Evolutionary conservation across 2,888 invertebrate genomes (phyloP).

Genomic region (Zygothrica quintamaculata): DNA sequence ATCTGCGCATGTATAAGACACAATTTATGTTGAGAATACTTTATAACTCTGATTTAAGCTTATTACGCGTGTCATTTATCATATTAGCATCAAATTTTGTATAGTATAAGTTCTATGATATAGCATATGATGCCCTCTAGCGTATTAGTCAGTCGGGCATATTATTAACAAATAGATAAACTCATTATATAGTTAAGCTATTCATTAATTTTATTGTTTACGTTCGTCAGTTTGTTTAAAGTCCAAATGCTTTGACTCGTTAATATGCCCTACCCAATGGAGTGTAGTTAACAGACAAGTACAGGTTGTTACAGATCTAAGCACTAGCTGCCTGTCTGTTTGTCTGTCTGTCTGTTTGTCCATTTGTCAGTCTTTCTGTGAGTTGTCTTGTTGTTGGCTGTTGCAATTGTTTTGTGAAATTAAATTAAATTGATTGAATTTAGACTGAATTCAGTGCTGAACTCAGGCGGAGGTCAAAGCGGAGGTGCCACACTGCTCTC

Average conservation of each 20-base stretch:
- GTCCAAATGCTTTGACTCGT: conserved; percentile 3
- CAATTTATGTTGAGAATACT: too few relatives aligned
- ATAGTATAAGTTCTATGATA: too few relatives aligned
- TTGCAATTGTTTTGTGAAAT: conserved; percentile 78
- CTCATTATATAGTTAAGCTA: too few relatives aligned
- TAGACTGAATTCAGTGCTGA: conserved; percentile 66
- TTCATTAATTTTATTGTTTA: too few relatives aligned
- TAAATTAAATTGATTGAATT: conserved; percentile 81
- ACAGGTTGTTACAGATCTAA: neutral
- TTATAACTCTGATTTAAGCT: too few relatives aligned
- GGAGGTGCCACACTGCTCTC: conserved; percentile 42
- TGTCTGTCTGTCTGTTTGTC: conserved; percentile 24
- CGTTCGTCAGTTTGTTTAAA: too few relatives aligned
- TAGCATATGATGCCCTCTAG: too few relatives aligned
- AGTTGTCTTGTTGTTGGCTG: neutral
- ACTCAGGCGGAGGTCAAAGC: conserved; percentile 66
- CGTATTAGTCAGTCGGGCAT: too few relatives aligned
- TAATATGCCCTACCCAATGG: conserved; percentile 22
- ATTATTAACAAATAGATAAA: too few relatives aligned
- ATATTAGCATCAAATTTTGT: too few relatives aligned
- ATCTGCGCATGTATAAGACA: too few relatives aligned
- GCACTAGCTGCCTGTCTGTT: conserved; percentile 30
- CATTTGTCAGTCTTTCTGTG: neutral
- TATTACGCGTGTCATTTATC: too few relatives aligned
- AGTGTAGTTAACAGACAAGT: conserved; percentile 19